Percentiles rank a stretch among this genome's conserved stretches.
Evolutionary conservation across 2,888 invertebrate genomes (phyloP).

Genomic region (Aelia acuminata): DNA sequence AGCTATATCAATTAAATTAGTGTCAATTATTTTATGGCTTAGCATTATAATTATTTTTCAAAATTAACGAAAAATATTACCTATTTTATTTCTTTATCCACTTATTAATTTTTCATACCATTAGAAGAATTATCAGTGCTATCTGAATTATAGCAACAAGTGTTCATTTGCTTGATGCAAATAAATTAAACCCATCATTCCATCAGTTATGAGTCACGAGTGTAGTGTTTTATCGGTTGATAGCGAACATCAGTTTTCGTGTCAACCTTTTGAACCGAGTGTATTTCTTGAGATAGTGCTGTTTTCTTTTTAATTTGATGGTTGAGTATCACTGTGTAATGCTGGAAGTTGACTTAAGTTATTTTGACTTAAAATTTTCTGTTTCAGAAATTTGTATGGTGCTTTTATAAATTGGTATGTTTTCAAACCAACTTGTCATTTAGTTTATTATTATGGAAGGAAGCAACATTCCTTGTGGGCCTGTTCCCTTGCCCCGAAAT

Average conservation of each 20-base stretch:
- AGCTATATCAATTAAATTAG: slow-evolving; percentile 48
- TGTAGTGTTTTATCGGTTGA: slow-evolving; percentile 18
- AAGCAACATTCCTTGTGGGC: slow-evolving; percentile 11
- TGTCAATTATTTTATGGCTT: not conserved
- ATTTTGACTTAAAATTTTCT: not conserved
- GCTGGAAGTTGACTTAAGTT: not conserved
- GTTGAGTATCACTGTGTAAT: not conserved
- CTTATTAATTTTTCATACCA: not conserved
- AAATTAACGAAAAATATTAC: not conserved
- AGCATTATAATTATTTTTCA: not conserved
- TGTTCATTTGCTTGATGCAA: slow-evolving; percentile 33
- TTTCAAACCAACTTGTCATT: not conserved
- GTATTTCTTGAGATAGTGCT: not conserved
- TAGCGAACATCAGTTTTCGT: not conserved
- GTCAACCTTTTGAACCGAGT: slow-evolving; percentile 19
- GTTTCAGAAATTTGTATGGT: not conserved
- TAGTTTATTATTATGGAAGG: slow-evolving; percentile 18
- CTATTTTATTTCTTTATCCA: not conserved
- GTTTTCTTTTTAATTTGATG: not conserved
- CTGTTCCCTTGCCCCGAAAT: slow-evolving; percentile 55
- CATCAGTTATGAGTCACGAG: slow-evolving; percentile 6
- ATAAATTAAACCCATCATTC: slow-evolving; percentile 34
- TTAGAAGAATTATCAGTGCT: not conserved
- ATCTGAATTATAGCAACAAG: slow-evolving; percentile 35
- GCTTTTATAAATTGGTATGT: not conserved